Evolutionary conservation across 37 sponge, comb jelly and placozoan genomes (phyloP).

Genomic region (Sycon ciliatum): DNA sequence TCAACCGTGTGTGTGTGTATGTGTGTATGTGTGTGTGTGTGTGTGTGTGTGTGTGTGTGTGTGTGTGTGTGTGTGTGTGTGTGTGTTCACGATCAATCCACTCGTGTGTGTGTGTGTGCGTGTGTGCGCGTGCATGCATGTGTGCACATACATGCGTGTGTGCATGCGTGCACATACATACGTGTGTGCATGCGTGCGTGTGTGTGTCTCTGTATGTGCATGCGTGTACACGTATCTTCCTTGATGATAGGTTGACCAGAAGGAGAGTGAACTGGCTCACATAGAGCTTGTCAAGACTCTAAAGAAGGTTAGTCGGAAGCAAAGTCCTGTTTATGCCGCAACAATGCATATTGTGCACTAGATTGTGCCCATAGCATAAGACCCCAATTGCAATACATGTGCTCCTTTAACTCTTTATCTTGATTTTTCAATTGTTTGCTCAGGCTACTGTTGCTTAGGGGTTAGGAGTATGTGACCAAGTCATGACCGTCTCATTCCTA

Average conservation of each 20-base stretch:
- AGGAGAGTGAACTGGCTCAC: slow-evolving; percentile 89
- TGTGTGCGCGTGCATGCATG: slow-evolving; percentile 17
- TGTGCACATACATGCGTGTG: slow-evolving; percentile 25
- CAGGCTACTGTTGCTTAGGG: too few relatives aligned
- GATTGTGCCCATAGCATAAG: too few relatives aligned
- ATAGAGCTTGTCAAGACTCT: slow-evolving; percentile 73
- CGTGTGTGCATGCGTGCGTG: slow-evolving; percentile 31
- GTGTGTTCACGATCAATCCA: background rate
- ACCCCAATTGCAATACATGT: too few relatives aligned
- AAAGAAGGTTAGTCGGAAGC: too few relatives aligned
- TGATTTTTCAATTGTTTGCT: too few relatives aligned
- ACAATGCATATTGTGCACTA: too few relatives aligned
- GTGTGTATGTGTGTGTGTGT: slow-evolving; percentile 37
- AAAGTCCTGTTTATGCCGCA: too few relatives aligned
- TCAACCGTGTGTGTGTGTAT: slow-evolving; percentile 33
- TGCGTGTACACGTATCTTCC: background rate
- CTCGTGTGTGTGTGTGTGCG: slow-evolving; percentile 32
- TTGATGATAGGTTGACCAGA: slow-evolving; percentile 44
- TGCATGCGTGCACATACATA: slow-evolving; percentile 22
- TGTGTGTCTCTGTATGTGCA: slow-evolving; percentile 25
- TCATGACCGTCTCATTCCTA: too few relatives aligned
- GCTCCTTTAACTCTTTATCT: too few relatives aligned
- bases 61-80: slow-evolving; percentile 26
- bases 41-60: slow-evolving; percentile 38
- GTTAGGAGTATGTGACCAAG: too few relatives aligned